Base-by-base conservation (phyloP, 2,888 invertebrate genomes). In the Creontiades dilutus region DNA sequence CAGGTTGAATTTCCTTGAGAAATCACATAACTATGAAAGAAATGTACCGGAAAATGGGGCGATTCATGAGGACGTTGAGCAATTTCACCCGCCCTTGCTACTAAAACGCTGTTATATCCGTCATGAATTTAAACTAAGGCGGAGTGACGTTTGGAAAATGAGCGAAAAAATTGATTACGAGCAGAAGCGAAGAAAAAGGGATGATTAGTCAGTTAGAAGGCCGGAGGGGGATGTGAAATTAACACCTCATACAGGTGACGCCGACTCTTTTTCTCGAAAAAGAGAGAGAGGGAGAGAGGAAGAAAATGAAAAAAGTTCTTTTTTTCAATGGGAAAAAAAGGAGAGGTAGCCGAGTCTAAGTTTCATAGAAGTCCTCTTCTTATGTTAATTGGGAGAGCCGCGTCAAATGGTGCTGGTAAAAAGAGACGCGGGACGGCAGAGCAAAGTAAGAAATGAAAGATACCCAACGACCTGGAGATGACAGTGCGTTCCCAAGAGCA, bases 221-320 rank as follows among this genome's bases (percentile, higher is more conserved):
- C 4, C 16, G 75, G 23, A 19, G 37, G 61, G 47, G 46, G 75
- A 4, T 75, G 86, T 86, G 86, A 75, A 86, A 86, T 86, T 68
- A 86, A 86, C 75, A 86, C 75, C 86, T 86, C 86, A 75, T 19
- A 68, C 86, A 14, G 75, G 86, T 48, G 86, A 86, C 86, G 75
- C 85, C 82, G 82, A 47, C 47, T 48, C 23, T 19, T 85, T 68
- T 19, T 68, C 68, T 23, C 23, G 13, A 68, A 57, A 57, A 57
- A 16, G 2, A 52, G 5, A 57, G n/a, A n/a, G n/a, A n/a, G n/a
- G n/a, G n/a, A n/a, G n/a, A 57, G n/a, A 57, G 23, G 9, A 68
- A 19, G 19, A 68, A 23, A 19, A 68, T 7, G 23, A 37, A 85
- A 14, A 85, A 61, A 37, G 46, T 75, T 55, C 19, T 16, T 47